Percentiles rank a stretch among this genome's conserved stretches.
These are phyloP conservation scores for Adelphocoris suturalis DNA, from an alignment of 2,888 invertebrate genomes.

Conservation along the genomic window DNA sequence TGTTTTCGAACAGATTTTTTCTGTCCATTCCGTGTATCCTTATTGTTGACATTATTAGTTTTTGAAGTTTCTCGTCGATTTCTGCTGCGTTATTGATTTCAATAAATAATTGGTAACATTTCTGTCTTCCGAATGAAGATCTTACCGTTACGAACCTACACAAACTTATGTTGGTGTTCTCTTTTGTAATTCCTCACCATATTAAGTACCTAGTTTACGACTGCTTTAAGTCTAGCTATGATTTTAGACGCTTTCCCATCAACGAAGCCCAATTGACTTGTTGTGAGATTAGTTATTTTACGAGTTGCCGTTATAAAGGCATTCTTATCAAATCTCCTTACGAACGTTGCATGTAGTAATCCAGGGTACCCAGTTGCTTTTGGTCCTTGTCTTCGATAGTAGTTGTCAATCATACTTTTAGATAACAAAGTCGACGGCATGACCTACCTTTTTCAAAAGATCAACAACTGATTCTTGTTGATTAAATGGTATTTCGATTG, in stretches of 20 bases:
- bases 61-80: neutral
- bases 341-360: neutral
- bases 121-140: neutral
- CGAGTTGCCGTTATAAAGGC: neutral
- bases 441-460: neutral
- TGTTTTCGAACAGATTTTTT: neutral
- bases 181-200: neutral
- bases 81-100: neutral
- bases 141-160: neutral
- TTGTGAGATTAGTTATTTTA: neutral
- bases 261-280: neutral
- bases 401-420: slow-evolving; percentile 9
- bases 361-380: neutral
- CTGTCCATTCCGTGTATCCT: neutral
- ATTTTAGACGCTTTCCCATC: neutral
- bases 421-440: neutral
- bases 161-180: neutral
- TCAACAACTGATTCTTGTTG: neutral
- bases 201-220: neutral
- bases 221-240: neutral
- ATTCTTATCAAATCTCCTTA: slow-evolving; percentile 13
- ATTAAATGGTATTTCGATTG: slow-evolving; percentile 1
- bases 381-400: neutral
- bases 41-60: neutral
- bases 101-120: neutral